phyloP scores from a whole-genome alignment of 2,797 vertebrate species.

The Vireo griseus region DNA sequence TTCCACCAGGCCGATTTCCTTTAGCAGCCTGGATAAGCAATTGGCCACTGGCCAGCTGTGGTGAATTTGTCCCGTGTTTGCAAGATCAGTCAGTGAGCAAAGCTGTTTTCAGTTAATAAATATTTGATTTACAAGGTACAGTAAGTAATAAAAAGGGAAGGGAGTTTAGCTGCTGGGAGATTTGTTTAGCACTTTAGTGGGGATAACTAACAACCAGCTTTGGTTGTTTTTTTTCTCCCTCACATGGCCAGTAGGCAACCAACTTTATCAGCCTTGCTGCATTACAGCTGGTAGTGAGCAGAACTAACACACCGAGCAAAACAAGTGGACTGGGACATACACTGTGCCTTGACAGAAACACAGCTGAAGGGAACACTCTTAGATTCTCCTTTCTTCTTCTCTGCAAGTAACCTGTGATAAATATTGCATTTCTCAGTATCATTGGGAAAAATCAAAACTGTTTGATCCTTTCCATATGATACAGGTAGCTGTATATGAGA shows the following conservation, averaged over 20 bases:
- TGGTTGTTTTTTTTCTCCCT: constrained; percentile 47
- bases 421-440: constrained; percentile 78
- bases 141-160: constrained; percentile 69
- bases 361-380: constrained; percentile 72
- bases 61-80: constrained; percentile 56
- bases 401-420: constrained; percentile 77
- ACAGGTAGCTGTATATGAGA: constrained; percentile 61
- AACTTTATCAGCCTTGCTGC: constrained; percentile 40
- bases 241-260: constrained; percentile 59
- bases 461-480: constrained; percentile 76
- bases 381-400: constrained; percentile 76
- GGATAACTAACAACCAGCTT: constrained; percentile 61
- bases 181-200: constrained; percentile 65
- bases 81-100: constrained; percentile 70
- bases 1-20: constrained; percentile 57
- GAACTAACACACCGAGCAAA: constrained; percentile 42
- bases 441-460: constrained; percentile 66
- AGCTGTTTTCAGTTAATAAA: constrained; percentile 76
- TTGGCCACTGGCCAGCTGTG: constrained; percentile 66
- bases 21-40: constrained; percentile 62
- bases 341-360: constrained; percentile 51
- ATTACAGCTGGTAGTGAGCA: constrained; percentile 8
- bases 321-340: constrained; percentile 41
- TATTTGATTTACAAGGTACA: constrained; percentile 77
- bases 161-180: constrained; percentile 69